These are phyloP conservation scores for Cryptotermes secundus DNA, from an alignment of 1,140 invertebrate genomes.

Conservation along the genomic window DNA sequence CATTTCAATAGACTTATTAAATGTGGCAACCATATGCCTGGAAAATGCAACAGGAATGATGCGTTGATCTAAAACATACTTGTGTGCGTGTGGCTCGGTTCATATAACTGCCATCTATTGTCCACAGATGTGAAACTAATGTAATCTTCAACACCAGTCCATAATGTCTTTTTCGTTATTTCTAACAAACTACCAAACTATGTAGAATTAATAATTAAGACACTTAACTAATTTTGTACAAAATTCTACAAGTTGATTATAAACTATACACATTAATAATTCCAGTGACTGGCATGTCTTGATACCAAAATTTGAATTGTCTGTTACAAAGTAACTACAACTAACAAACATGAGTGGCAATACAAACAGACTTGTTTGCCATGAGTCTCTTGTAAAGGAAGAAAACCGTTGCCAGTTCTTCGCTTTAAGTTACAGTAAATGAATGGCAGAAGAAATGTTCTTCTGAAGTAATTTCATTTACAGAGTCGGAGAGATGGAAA, in stretches of 20 bases:
- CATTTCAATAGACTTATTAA: conserved; percentile 17
- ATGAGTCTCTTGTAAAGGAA: not conserved
- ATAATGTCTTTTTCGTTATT: conserved; percentile 21
- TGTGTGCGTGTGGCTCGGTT: conserved; percentile 19
- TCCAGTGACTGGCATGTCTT: conserved; percentile 16
- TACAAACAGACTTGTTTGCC: not conserved
- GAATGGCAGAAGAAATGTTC: not conserved
- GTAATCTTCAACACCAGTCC: not conserved
- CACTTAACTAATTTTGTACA: conserved; percentile 27
- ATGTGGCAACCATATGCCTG: not conserved
- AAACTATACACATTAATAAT: conserved; percentile 28
- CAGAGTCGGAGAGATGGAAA: not conserved
- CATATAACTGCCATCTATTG: not conserved
- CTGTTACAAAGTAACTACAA: conserved; percentile 22
- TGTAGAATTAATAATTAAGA: not conserved
- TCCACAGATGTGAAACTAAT: not conserved
- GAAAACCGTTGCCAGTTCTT: not conserved
- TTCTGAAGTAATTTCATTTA: not conserved
- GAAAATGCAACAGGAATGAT: conserved; percentile 19
- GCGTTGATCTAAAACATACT: conserved; percentile 4
- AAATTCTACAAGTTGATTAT: conserved; percentile 30
- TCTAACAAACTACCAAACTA: conserved; percentile 20
- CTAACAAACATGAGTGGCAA: conserved; percentile 14
- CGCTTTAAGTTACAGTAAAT: not conserved
- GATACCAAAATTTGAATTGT: not conserved